Evolutionary conservation across 2,888 invertebrate species (phyloP).

Genomic region (Brachylomia viminalis): DNA sequence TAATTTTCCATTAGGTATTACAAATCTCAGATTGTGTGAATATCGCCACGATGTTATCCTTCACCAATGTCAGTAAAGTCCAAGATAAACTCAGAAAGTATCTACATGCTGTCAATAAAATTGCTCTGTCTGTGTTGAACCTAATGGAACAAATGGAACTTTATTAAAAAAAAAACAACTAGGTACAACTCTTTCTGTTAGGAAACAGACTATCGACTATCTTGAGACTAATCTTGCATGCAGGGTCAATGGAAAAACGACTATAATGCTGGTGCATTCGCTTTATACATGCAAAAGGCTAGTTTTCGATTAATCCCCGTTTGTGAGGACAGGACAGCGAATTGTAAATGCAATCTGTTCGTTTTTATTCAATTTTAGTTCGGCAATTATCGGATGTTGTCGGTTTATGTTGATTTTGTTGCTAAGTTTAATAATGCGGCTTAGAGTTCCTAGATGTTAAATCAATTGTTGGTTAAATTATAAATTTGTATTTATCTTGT

Average conservation of each 20-base stretch:
- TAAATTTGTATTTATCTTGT: neutral
- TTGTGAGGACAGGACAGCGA: slow-evolving; percentile 19
- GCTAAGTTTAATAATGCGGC: too few relatives aligned
- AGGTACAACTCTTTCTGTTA: slow-evolving; percentile 7
- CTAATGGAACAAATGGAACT: slow-evolving; percentile 13
- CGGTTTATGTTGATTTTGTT: slow-evolving; percentile 1
- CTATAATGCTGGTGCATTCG: slow-evolving; percentile 11
- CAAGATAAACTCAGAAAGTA: neutral
- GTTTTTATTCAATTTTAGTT: slow-evolving; percentile 16
- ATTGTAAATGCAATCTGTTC: slow-evolving; percentile 45
- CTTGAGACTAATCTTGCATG: slow-evolving; percentile 23
- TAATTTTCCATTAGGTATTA: too few relatives aligned
- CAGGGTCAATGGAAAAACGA: slow-evolving; percentile 5
- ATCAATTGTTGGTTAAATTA: neutral
- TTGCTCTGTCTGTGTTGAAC: neutral
- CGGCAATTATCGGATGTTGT: slow-evolving; percentile 15
- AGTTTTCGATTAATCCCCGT: slow-evolving; percentile 41
- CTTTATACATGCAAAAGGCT: slow-evolving; percentile 21
- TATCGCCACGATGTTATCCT: neutral
- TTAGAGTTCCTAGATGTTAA: neutral
- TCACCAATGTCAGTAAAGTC: neutral
- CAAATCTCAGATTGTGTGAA: too few relatives aligned
- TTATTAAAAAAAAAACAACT: slow-evolving; percentile 45
- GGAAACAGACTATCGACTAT: neutral
- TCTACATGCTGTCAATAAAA: neutral